phyloP scores from a whole-genome alignment of 2,888 invertebrate genomes.

The Poecilus cupreus region DNA sequence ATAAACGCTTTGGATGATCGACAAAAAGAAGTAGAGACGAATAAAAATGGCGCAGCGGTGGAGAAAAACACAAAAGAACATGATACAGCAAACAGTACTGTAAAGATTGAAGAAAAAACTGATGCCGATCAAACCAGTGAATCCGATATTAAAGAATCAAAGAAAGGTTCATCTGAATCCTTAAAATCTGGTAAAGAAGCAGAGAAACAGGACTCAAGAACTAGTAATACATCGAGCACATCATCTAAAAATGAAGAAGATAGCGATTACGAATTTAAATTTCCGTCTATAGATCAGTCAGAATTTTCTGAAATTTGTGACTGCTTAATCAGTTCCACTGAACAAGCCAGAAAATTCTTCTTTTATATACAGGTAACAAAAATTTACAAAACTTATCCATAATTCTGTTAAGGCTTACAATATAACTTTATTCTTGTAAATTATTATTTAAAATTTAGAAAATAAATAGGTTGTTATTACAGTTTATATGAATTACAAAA shows the following conservation, averaged over 20 bases:
- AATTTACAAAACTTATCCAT: no score
- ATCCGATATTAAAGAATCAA: not conserved
- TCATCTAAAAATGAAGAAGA: not conserved
- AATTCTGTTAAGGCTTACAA: no score
- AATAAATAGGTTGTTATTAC: no score
- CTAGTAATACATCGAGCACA: not conserved
- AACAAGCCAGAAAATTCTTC: constrained; percentile 76
- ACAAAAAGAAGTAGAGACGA: not conserved
- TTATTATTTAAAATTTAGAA: not conserved
- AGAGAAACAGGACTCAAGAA: not conserved
- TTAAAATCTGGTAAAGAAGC: not conserved
- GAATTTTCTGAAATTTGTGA: not conserved
- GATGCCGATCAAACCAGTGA: not conserved
- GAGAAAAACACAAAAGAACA: no score
- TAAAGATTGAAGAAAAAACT: no score
- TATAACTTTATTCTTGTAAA: not conserved
- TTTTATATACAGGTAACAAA: constrained; percentile 72
- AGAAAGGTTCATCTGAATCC: not conserved
- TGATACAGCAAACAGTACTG: no score
- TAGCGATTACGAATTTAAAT: not conserved
- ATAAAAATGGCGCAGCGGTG: not conserved
- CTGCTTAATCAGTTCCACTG: constrained; percentile 69
- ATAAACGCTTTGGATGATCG: constrained; percentile 15
- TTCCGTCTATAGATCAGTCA: not conserved
- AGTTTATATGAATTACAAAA: not conserved